A percentile compares a stretch with the other conserved stretches of the same genome.
These are phyloP conservation scores for Aromia moschata DNA, from an alignment of 2,888 invertebrate species.

Conservation along the genomic window DNA sequence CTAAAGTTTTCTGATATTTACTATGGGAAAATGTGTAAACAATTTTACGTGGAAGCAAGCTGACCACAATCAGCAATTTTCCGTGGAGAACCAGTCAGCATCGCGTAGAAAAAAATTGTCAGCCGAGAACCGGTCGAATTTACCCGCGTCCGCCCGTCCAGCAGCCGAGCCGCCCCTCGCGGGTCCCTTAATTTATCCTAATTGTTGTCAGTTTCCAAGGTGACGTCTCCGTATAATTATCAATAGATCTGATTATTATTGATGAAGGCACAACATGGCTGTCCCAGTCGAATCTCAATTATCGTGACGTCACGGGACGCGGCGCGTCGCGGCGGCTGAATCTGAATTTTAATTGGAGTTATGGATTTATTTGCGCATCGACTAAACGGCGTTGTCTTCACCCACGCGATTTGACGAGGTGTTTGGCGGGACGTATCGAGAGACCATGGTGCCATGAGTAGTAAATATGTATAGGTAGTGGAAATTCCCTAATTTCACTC, in stretches of 20 bases:
- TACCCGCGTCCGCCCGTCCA: conserved; percentile 19
- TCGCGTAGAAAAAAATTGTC: too few species aligned
- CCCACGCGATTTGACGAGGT: too few species aligned
- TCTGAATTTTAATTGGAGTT: conserved; percentile 50
- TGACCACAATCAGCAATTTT: too few species aligned
- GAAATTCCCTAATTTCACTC: too few species aligned
- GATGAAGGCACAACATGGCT: conserved; percentile 57
- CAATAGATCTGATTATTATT: conserved; percentile 63
- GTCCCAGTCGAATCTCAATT: conserved; percentile 46
- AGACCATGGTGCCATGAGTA: too few species aligned
- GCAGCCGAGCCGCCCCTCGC: conserved; percentile 33
- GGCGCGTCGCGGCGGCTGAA: conserved; percentile 32
- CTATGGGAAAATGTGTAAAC: too few species aligned
- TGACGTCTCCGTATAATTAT: conserved; percentile 61
- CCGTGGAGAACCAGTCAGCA: too few species aligned
- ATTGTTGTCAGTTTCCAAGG: conserved; percentile 63
- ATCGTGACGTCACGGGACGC: conserved; percentile 46
- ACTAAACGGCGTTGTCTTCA: too few species aligned
- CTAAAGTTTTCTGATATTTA: too few species aligned
- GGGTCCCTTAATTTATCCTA: conserved; percentile 61
- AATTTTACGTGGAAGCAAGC: too few species aligned
- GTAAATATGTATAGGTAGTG: too few species aligned
- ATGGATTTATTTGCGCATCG: conserved; percentile 40
- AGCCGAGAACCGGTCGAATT: conserved; percentile 19
- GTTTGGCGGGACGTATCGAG: too few species aligned